phyloP scores from a whole-genome alignment of 2,113 vertebrate genomes.

The Catharus bicknelli region DNA sequence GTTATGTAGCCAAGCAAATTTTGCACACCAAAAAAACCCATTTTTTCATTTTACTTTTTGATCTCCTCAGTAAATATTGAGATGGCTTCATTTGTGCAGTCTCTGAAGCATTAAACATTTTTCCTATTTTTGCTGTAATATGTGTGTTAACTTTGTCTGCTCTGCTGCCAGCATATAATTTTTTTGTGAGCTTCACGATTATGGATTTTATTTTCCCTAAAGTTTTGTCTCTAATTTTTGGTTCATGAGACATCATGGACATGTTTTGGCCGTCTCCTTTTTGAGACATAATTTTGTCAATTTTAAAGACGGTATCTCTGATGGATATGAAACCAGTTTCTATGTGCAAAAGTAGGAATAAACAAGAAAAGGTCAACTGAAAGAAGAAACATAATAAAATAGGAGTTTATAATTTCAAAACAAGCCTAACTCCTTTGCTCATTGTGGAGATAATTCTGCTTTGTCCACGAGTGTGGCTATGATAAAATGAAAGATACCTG shows the following conservation, averaged over 20 bases:
- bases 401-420: neutral
- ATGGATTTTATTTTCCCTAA: neutral
- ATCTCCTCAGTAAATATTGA: constrained; percentile 61
- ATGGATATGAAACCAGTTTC: neutral
- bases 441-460: neutral
- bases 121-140: neutral
- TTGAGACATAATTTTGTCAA: neutral
- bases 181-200: neutral
- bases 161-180: neutral
- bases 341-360: neutral
- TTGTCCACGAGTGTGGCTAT: neutral
- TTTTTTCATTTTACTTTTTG: constrained; percentile 61
- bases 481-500: neutral
- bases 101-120: constrained; percentile 62
- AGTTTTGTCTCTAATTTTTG: neutral
- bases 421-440: neutral
- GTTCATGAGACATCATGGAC: neutral
- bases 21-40: constrained; percentile 1
- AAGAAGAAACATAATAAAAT: neutral
- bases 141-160: neutral
- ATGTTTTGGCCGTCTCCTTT: neutral
- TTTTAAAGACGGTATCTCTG: neutral
- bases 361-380: neutral
- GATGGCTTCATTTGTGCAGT: constrained; percentile 56
- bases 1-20: neutral